Evolutionary conservation across 2,888 invertebrate species (phyloP).

Genomic region (Amphiduros pacificus): DNA sequence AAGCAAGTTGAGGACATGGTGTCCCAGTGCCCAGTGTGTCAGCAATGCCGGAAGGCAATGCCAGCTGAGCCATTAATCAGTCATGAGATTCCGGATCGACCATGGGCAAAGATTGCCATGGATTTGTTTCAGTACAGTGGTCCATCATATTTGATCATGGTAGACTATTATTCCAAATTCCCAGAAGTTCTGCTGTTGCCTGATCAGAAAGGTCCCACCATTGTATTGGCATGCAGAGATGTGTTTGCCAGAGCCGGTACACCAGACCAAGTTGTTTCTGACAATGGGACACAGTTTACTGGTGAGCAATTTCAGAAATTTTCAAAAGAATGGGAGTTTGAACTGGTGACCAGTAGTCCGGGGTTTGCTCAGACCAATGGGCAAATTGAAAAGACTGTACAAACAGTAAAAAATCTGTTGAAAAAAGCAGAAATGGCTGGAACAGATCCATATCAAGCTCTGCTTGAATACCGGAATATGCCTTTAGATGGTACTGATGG

Average conservation of each 20-base stretch:
- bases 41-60: not conserved
- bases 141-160: slow-evolving; percentile 16
- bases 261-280: slow-evolving; percentile 23
- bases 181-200: slow-evolving; percentile 9
- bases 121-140: slow-evolving; percentile 18
- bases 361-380: slow-evolving; percentile 32
- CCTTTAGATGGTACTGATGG: too few relatives aligned
- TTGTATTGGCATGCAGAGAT: slow-evolving; percentile 16
- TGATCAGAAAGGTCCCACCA: slow-evolving; percentile 4
- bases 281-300: too few relatives aligned
- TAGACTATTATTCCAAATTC: slow-evolving; percentile 19
- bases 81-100: slow-evolving; percentile 15
- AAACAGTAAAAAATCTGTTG: slow-evolving; percentile 22
- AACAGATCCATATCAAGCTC: not conserved
- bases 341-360: slow-evolving; percentile 25
- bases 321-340: slow-evolving; percentile 4
- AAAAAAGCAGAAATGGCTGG: slow-evolving; percentile 11
- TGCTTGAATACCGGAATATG: too few relatives aligned
- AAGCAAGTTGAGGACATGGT: slow-evolving; percentile 22
- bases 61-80: slow-evolving; percentile 18
- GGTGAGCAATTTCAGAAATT: slow-evolving; percentile 26
- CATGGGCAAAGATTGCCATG: slow-evolving; percentile 15
- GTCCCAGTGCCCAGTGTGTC: slow-evolving; percentile 8
- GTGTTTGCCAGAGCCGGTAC: slow-evolving; percentile 30
- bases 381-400: slow-evolving; percentile 28